phyloP scores from a whole-genome alignment of 1,140 invertebrate species.

The Oppia nitens region DNA sequence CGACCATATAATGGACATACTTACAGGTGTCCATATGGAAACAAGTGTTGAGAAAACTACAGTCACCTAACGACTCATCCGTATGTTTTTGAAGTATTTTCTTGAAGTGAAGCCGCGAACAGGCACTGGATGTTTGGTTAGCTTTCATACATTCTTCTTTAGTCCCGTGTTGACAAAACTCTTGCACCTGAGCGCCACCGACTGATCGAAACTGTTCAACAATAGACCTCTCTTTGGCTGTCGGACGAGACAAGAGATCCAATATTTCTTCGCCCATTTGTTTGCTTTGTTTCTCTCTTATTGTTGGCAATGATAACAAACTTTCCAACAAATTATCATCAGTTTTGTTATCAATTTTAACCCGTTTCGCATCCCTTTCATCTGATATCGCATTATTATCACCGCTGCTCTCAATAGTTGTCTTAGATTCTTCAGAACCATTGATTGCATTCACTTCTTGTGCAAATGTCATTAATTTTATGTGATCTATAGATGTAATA shows the following conservation, averaged over 20 bases:
- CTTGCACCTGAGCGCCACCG: conserved; percentile 60
- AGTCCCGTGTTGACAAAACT: conserved; percentile 90
- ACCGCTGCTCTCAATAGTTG: not conserved
- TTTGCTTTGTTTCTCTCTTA: conserved; percentile 84
- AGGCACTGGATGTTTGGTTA: conserved; percentile 42
- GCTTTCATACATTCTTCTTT: conserved; percentile 56
- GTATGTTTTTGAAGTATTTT: conserved; percentile 95
- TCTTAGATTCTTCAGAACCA: not conserved
- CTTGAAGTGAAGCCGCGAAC: conserved; percentile 84
- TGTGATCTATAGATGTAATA: not conserved
- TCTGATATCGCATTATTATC: not conserved
- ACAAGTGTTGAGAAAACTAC: conserved; percentile 93
- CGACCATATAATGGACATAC: conserved; percentile 89
- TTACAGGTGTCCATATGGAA: conserved; percentile 99
- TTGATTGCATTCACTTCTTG: not conserved
- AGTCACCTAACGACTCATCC: conserved; percentile 86
- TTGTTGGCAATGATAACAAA: conserved; percentile 76
- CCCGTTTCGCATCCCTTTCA: not conserved
- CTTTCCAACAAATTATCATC: conserved; percentile 37
- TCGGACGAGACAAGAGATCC: conserved; percentile 80
- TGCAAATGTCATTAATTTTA: not conserved
- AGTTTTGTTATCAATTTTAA: conserved; percentile 2
- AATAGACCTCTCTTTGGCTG: conserved; percentile 81
- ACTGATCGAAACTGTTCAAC: conserved; percentile 88
- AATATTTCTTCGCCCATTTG: conserved; percentile 89